phyloP scores from a whole-genome alignment of 2,113 vertebrate species.

The Pseudois nayaur region DNA sequence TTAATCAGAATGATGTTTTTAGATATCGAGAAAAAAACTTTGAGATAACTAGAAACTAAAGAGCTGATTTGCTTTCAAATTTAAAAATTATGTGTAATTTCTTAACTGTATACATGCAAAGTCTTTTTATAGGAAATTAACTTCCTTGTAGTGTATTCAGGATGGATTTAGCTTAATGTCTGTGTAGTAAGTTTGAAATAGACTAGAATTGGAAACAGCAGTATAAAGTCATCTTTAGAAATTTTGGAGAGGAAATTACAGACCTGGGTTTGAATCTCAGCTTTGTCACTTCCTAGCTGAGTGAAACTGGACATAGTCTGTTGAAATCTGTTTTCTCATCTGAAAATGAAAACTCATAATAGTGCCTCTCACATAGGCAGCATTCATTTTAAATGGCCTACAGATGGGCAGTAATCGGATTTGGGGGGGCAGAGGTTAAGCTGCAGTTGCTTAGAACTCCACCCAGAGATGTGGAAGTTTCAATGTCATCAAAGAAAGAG shows the following conservation, averaged over 20 bases:
- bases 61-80: not conserved
- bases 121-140: not conserved
- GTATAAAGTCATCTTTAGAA: not conserved
- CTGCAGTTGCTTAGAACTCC: not conserved
- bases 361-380: not conserved
- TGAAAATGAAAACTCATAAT: not conserved
- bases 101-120: not conserved
- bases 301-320: not conserved
- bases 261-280: not conserved
- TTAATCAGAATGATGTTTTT: not conserved
- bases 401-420: not conserved
- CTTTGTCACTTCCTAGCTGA: not conserved
- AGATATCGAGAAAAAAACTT: not conserved
- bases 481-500: not conserved
- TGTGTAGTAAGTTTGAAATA: not conserved
- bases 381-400: not conserved
- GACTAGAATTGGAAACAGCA: not conserved
- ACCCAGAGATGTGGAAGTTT: not conserved
- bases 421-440: not conserved
- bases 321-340: not conserved
- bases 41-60: not conserved
- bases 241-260: not conserved
- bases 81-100: not conserved
- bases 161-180: not conserved
- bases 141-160: not conserved